phyloP scores from a whole-genome alignment of 2,797 vertebrate species.

The Acanthurus leucopareius region DNA sequence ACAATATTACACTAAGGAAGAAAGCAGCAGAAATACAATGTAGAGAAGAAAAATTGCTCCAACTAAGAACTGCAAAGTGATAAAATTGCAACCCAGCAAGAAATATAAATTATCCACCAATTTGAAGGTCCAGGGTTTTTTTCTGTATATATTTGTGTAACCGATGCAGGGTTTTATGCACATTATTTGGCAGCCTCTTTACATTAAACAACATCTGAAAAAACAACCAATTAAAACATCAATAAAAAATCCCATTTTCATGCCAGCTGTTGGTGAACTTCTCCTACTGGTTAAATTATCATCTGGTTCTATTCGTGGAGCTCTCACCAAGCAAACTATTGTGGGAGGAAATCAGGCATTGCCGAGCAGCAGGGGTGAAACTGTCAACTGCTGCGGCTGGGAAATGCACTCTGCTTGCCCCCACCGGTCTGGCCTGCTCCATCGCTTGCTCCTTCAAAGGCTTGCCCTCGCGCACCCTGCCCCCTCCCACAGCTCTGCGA shows the following conservation, averaged over 20 bases:
- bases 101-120: not conserved
- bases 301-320: not conserved
- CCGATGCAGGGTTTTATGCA: not conserved
- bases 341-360: slow-evolving; percentile 32
- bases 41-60: not conserved
- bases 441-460: slow-evolving; percentile 46
- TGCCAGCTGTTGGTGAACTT: slow-evolving; percentile 29
- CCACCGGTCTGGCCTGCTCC: slow-evolving; percentile 56
- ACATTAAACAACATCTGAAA: too few relatives aligned
- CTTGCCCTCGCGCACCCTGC: slow-evolving; percentile 1
- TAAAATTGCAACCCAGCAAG: too few relatives aligned
- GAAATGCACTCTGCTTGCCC: slow-evolving; percentile 46
- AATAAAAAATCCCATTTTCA: not conserved
- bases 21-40: not conserved
- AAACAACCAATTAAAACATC: not conserved
- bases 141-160: not conserved
- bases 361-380: slow-evolving; percentile 52
- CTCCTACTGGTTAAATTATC: slow-evolving; percentile 38
- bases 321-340: slow-evolving; percentile 9
- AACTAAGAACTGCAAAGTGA: too few relatives aligned
- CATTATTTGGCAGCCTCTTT: not conserved
- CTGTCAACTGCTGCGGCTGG: slow-evolving; percentile 50
- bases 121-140: not conserved
- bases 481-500: slow-evolving; percentile 30
- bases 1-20: not conserved